Evolutionary conservation across 2,888 invertebrate species (phyloP).

Genomic region (Sesia bembeciformis): DNA sequence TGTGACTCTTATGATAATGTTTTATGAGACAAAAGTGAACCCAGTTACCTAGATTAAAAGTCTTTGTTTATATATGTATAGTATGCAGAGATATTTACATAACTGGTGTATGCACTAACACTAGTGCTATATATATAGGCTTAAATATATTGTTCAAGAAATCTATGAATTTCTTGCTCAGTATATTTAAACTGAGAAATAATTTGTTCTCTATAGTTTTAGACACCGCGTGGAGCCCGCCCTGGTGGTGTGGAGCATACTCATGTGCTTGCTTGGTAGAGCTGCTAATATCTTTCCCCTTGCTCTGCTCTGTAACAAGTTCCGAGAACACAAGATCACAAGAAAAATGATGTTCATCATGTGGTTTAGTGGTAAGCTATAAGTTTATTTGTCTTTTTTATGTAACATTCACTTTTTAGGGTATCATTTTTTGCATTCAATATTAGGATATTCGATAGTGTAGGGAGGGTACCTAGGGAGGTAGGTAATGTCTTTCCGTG

Average conservation of each 20-base stretch:
- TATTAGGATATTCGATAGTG: too few relatives aligned
- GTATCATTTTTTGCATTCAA: too few relatives aligned
- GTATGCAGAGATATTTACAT: neutral
- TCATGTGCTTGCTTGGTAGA: slow-evolving; percentile 92
- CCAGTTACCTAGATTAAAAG: too few relatives aligned
- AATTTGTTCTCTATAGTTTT: slow-evolving; percentile 82
- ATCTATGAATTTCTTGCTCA: too few relatives aligned
- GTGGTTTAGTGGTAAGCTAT: slow-evolving; percentile 93
- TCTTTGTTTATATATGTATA: too few relatives aligned
- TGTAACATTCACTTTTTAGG: neutral
- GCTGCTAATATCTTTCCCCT: slow-evolving; percentile 98
- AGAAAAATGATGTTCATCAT: slow-evolving; percentile 99
- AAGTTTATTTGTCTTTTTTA: neutral
- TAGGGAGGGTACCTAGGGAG: too few relatives aligned
- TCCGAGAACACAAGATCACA: slow-evolving; percentile 97
- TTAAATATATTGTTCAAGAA: too few relatives aligned
- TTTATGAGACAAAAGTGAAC: too few relatives aligned
- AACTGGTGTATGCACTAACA: neutral
- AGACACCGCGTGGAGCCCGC: slow-evolving; percentile 93
- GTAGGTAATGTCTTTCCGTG: too few relatives aligned
- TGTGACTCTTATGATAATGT: too few relatives aligned
- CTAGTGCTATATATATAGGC: too few relatives aligned
- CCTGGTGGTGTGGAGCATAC: slow-evolving; percentile 94
- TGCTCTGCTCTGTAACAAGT: slow-evolving; percentile 93
- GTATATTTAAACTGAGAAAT: too few relatives aligned